phyloP scores from a whole-genome alignment of 1,140 invertebrate genomes.

The Leptinotarsa defecta region DNA sequence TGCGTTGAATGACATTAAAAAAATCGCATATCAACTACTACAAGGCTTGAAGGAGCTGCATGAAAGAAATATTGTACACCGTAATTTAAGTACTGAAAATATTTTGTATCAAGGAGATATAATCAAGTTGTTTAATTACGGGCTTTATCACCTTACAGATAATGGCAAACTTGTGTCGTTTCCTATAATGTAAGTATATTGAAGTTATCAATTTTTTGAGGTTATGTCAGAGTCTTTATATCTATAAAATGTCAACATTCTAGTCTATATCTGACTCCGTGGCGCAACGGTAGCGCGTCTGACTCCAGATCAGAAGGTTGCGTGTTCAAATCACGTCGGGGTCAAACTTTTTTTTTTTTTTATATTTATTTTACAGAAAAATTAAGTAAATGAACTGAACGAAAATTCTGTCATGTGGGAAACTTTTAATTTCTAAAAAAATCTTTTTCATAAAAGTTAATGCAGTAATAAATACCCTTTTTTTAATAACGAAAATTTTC shows the following conservation, averaged over 20 bases:
- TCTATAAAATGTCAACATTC: background rate
- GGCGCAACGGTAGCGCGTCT: constrained; percentile 98
- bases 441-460: too few relatives aligned
- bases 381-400: background rate
- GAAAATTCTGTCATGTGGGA: too few relatives aligned
- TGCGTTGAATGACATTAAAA: constrained; percentile 61
- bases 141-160: constrained; percentile 89
- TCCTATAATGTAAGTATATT: constrained; percentile 79
- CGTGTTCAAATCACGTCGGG: constrained; percentile 98
- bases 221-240: background rate
- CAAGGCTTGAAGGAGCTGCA: constrained; percentile 78
- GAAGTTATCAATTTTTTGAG: background rate
- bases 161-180: constrained; percentile 84
- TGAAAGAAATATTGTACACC: constrained; percentile 73
- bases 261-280: constrained; percentile 67
- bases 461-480: too few relatives aligned
- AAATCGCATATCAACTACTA: constrained; percentile 71
- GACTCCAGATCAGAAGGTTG: constrained; percentile 99
- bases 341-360: constrained; percentile 64
- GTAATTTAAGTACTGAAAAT: constrained; percentile 82
- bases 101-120: constrained; percentile 76
- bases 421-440: too few relatives aligned
- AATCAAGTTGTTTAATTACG: constrained; percentile 91
- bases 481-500: too few relatives aligned
- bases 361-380: constrained; percentile 4